Base-by-base conservation (phyloP, 2,113 vertebrate species). In the Poecilia latipinna region DNA sequence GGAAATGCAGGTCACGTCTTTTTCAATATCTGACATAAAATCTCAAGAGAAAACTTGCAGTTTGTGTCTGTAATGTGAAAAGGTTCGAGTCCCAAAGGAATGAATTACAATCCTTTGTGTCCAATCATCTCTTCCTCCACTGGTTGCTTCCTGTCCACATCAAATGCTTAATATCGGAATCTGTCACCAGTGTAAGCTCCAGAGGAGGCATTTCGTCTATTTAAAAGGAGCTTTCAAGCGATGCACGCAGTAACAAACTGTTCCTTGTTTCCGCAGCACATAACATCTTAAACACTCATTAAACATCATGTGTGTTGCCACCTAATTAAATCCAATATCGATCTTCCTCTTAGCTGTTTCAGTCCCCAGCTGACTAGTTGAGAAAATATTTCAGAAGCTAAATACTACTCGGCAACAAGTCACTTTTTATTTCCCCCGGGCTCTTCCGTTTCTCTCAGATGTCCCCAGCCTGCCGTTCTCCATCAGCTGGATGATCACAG, bases 351-450 rank as follows among this genome's bases (percentile, higher is more conserved):
- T 39, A 65, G 54, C 74, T 4, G 33, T 42, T 70, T 71, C 4
- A 57, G 26, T 33, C 15, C 57, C 29, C 29, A 65, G 65, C 29
- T 60, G 32, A 57, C 61, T 31, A 37, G 35, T 67, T 26, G 65
- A 42, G 64, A 42, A 67, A 78, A 72, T 62, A 61, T 64, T 67
- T 62, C 57, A 33, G 69, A 37, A 28, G 69, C 51, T 69, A 33
- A 69, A 54, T 54, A 54, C 26, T 33, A 28, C 44, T 32, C 10
- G 26, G 42, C n/a, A 67, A 67, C 62, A 39, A 72, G 77, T 65
- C 64, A 35, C 70, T 48, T 72, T 64, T 78, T 70, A 78, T 78
- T 79, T 79, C 57, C 39, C 64, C 5, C n/a, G 15, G 57, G 31
- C 32, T 10, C 35, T 24, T 26, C 54, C 31, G 42, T 61, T 73